phyloP scores from a whole-genome alignment of 2,113 vertebrate species.

The Uropsilus gracilis region DNA sequence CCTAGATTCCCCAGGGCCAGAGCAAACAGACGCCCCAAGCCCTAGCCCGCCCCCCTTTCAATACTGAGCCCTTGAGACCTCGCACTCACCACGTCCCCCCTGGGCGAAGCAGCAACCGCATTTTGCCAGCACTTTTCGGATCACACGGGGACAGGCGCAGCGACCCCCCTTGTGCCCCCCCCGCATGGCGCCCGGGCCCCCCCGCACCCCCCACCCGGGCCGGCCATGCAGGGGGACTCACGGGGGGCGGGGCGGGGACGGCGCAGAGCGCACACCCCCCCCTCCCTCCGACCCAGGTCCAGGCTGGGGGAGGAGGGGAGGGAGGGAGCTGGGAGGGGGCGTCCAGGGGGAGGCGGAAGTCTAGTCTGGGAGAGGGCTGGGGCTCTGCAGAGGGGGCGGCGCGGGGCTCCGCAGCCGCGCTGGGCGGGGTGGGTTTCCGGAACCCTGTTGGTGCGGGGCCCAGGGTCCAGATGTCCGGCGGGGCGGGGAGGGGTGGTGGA shows the following conservation, averaged over 20 bases:
- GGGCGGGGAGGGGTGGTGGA: constrained; percentile 48
- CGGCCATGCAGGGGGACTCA: constrained; percentile 80
- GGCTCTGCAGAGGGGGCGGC: constrained; percentile 43
- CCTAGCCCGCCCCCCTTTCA: not conserved
- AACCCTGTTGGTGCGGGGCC: constrained; percentile 69
- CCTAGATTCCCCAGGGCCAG: not conserved
- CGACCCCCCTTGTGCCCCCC: constrained; percentile 92
- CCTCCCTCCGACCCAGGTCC: constrained; percentile 74
- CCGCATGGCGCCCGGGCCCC: constrained; percentile 88
- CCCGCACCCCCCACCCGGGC: constrained; percentile 86
- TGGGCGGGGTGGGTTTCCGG: constrained; percentile 76
- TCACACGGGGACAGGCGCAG: constrained; percentile 96
- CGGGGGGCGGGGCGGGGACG: constrained; percentile 83
- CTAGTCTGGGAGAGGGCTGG: constrained; percentile 51
- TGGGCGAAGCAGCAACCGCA: constrained; percentile 94
- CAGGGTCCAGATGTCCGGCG: constrained; percentile 73
- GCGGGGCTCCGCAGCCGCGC: constrained; percentile 25
- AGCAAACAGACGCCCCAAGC: not conserved
- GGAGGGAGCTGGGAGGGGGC: constrained; percentile 20
- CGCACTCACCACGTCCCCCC: constrained; percentile 93
- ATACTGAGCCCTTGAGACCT: constrained; percentile 49
- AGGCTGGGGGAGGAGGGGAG: constrained; percentile 55
- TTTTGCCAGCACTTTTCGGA: constrained; percentile 96
- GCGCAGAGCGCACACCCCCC: constrained; percentile 81
- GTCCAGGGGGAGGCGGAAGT: constrained; percentile 71